A percentile compares a stretch with the other conserved stretches of the same genome.
These are phyloP conservation scores for Brachionus asplanchnoidis DNA, from an alignment of 1,140 invertebrate species.

Conservation along the genomic window DNA sequence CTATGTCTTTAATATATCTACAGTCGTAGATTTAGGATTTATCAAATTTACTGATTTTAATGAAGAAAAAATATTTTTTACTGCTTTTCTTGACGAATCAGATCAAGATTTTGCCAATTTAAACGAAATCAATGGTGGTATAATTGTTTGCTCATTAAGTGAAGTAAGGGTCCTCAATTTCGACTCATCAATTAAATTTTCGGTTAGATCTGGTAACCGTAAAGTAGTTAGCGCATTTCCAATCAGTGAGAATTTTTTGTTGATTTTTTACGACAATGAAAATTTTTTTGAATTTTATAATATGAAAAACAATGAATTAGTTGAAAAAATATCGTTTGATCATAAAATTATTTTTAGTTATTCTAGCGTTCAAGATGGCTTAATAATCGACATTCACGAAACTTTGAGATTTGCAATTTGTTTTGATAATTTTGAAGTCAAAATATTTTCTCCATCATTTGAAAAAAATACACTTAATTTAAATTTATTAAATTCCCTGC, in stretches of 20 bases:
- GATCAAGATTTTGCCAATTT: too few species aligned
- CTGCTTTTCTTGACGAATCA: too few species aligned
- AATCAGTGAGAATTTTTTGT: neutral
- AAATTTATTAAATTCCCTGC: neutral
- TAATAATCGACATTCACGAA: neutral
- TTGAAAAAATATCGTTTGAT: neutral
- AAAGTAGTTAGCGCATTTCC: neutral
- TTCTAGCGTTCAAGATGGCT: neutral
- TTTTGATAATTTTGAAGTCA: neutral
- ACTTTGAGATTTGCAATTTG: neutral
- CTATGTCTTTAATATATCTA: neutral
- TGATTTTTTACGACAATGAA: neutral
- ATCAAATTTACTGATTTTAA: neutral
- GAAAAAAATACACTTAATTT: neutral
- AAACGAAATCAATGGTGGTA: too few species aligned
- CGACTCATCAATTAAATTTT: neutral
- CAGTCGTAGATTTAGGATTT: neutral
- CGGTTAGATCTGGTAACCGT: neutral
- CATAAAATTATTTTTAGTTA: neutral
- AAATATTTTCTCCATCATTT: neutral
- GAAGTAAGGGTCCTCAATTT: too few species aligned
- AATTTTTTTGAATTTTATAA: neutral
- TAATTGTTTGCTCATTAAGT: too few species aligned
- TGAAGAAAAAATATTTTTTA: too few species aligned
- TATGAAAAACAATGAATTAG: neutral